These are phyloP conservation scores for Tretioscincus oriximinensis DNA, from an alignment of 2,113 vertebrate genomes.

Conservation along the genomic window DNA sequence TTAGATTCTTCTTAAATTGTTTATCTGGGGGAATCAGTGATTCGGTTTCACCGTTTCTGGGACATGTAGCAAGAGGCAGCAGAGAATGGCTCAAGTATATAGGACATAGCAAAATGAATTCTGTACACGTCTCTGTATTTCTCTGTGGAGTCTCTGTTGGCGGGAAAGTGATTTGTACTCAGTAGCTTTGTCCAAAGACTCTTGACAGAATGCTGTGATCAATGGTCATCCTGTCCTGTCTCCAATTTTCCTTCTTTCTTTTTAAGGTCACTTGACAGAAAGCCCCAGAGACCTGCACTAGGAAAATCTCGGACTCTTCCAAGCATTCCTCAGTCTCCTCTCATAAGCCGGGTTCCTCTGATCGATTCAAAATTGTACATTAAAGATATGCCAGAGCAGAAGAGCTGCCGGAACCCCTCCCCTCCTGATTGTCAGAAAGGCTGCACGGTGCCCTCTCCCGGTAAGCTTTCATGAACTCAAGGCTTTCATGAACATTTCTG, in stretches of 20 bases:
- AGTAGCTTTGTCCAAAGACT: no score
- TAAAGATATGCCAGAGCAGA: slow-evolving; percentile 67
- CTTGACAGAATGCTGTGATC: not conserved
- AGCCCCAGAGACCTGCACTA: slow-evolving; percentile 82
- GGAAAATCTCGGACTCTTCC: slow-evolving; percentile 87
- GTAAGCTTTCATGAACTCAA: slow-evolving; percentile 58
- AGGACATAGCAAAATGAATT: no score
- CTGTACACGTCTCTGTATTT: no score
- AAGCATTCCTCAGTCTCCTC: slow-evolving; percentile 90
- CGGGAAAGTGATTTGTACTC: no score
- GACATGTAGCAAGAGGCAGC: not conserved
- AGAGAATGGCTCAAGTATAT: no score
- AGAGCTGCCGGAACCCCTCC: slow-evolving; percentile 57
- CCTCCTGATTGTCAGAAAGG: slow-evolving; percentile 67
- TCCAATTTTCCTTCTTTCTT: slow-evolving; percentile 23
- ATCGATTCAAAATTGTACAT: slow-evolving; percentile 65
- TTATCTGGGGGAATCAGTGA: not conserved
- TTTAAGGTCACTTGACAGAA: slow-evolving; percentile 84
- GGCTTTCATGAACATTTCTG: accelerated
- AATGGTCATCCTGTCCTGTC: accelerated
- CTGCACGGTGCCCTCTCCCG: slow-evolving; percentile 83
- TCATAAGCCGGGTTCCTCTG: slow-evolving; percentile 77
- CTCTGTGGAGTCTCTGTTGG: no score
- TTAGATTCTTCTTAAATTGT: not conserved
- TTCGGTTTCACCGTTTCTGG: no score